A percentile compares a stretch with the other conserved stretches of the same genome.
These are phyloP conservation scores for Plutomurus gul DNA, from an alignment of 1,140 invertebrate species.

Conservation along the genomic window DNA sequence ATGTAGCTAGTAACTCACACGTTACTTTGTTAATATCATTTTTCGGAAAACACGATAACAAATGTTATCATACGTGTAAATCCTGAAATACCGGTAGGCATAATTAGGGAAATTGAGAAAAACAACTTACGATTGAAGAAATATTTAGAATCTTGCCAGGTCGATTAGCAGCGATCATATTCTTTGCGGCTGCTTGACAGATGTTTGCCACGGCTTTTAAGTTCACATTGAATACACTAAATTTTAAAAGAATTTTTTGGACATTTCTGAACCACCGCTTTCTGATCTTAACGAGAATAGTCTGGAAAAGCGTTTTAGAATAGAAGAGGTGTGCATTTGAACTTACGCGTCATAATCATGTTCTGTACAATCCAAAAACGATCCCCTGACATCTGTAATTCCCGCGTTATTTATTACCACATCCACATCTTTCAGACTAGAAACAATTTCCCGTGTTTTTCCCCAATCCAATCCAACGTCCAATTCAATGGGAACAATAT, in stretches of 20 bases:
- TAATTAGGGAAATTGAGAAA: neutral
- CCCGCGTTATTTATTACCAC: neutral
- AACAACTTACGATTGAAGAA: slow-evolving; percentile 30
- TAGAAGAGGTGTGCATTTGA: neutral
- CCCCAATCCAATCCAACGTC: neutral
- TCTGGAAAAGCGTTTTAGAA: no score
- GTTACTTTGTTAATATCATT: no score
- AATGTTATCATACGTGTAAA: no score
- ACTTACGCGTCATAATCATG: neutral
- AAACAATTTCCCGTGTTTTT: neutral
- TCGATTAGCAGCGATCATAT: neutral
- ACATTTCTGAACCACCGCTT: no score
- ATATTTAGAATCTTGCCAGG: slow-evolving; percentile 34
- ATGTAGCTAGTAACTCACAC: no score
- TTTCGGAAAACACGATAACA: no score
- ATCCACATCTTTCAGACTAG: neutral
- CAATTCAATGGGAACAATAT: neutral
- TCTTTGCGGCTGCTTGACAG: slow-evolving; percentile 20
- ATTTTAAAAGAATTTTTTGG: neutral
- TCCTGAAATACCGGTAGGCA: no score
- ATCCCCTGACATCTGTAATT: neutral
- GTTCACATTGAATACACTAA: slow-evolving; percentile 20
- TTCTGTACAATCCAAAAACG: neutral
- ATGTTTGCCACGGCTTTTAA: slow-evolving; percentile 16
- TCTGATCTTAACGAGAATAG: no score